These are phyloP conservation scores for Eriocheir sinensis DNA, from an alignment of 1,140 invertebrate species.

Conservation along the genomic window DNA sequence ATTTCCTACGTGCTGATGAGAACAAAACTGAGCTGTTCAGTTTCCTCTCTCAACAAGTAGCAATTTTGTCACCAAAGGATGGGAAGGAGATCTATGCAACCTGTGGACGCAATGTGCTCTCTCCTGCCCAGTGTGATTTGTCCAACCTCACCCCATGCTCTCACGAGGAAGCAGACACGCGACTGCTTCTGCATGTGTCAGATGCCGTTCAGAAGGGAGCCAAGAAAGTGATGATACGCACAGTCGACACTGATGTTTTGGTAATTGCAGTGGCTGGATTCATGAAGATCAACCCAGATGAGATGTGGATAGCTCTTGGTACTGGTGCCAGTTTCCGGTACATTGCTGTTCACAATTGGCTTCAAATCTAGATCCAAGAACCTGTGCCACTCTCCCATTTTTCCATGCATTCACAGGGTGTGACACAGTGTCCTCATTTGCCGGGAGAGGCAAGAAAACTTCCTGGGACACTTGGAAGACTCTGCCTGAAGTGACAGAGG, in stretches of 20 bases:
- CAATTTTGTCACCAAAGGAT: slow-evolving; percentile 41
- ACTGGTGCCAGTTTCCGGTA: slow-evolving; percentile 52
- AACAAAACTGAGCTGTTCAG: slow-evolving; percentile 53
- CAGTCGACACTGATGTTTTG: no score
- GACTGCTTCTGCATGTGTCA: no score
- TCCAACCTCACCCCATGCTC: no score
- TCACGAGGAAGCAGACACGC: slow-evolving; percentile 4
- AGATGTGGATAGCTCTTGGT: slow-evolving; percentile 67
- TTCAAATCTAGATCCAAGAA: background rate
- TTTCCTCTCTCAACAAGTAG: slow-evolving; percentile 39
- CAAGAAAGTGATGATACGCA: no score
- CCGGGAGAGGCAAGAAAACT: slow-evolving; percentile 53
- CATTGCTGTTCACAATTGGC: slow-evolving; percentile 62
- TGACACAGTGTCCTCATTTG: slow-evolving; percentile 61
- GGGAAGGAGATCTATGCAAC: no score
- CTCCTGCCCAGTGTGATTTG: no score
- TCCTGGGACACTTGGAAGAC: slow-evolving; percentile 54
- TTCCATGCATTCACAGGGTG: slow-evolving; percentile 64
- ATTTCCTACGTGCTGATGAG: slow-evolving; percentile 47
- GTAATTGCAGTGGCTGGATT: no score
- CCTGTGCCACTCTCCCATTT: slow-evolving; percentile 40
- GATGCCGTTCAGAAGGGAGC: no score
- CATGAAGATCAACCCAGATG: no score
- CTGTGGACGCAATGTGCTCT: no score
- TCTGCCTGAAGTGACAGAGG: no score